These are phyloP conservation scores for Dastarcus helophoroides DNA, from an alignment of 2,888 invertebrate genomes.

Conservation along the genomic window DNA sequence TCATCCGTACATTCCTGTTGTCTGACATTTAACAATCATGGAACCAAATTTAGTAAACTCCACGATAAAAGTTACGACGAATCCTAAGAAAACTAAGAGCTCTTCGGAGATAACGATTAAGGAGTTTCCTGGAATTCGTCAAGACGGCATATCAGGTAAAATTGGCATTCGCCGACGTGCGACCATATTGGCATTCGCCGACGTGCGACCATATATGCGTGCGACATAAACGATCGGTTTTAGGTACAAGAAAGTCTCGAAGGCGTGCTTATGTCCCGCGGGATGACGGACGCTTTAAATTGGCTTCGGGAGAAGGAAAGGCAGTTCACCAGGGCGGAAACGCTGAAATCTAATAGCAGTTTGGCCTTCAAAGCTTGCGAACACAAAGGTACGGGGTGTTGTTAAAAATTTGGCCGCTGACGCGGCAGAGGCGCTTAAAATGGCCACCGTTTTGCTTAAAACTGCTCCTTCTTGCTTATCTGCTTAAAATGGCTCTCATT, in stretches of 20 bases:
- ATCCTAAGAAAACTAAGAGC: conserved; percentile 5
- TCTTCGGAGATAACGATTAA: conserved; percentile 52
- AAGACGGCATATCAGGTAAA: conserved; percentile 59
- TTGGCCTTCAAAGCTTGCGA: too few relatives aligned
- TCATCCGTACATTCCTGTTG: neutral
- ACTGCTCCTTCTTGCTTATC: too few relatives aligned
- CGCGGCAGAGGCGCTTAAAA: too few relatives aligned
- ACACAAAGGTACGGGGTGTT: too few relatives aligned
- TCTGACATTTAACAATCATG: conserved; percentile 4
- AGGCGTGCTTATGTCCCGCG: conserved; percentile 36
- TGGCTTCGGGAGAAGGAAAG: conserved; percentile 41
- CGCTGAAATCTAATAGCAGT: too few relatives aligned
- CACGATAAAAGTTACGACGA: neutral
- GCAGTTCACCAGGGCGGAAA: conserved; percentile 30
- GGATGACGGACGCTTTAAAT: conserved; percentile 37
- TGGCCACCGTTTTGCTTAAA: too few relatives aligned
- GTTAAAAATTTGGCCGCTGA: too few relatives aligned
- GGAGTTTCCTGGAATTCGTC: conserved; percentile 61
- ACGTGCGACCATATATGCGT: conserved; percentile 1
- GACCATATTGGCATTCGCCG: neutral
- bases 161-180: neutral
- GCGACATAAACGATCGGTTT: conserved; percentile 6
- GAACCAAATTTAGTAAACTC: conserved; percentile 8
- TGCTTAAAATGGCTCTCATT: conserved; percentile 5
- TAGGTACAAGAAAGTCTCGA: conserved; percentile 38